phyloP scores from a whole-genome alignment of 2,113 vertebrate species.

The Gasterosteus aculeatus region DNA sequence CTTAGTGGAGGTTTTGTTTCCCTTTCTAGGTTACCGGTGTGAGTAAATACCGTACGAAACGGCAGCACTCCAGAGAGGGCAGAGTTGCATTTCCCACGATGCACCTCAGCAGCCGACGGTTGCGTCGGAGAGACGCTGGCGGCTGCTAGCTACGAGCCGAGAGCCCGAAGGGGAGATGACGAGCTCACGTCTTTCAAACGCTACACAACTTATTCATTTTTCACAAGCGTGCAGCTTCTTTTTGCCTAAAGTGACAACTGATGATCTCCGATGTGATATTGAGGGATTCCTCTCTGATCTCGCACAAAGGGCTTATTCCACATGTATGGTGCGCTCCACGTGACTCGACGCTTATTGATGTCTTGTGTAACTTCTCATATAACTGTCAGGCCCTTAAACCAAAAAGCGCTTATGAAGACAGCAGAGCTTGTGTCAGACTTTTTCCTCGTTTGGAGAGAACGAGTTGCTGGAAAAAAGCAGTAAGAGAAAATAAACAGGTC shows the following conservation, averaged over 20 bases:
- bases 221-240: background rate
- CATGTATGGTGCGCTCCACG: background rate
- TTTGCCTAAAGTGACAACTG: constrained; percentile 5
- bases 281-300: no score
- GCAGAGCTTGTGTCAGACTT: constrained; percentile 15
- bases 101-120: background rate
- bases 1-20: background rate
- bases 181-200: no score
- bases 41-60: background rate
- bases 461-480: constrained; percentile 10
- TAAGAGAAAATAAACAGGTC: constrained; percentile 10
- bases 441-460: constrained; percentile 11
- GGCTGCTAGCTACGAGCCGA: background rate
- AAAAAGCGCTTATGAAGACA: constrained; percentile 22
- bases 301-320: background rate
- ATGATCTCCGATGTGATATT: no score
- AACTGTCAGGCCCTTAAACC: constrained; percentile 29
- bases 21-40: background rate
- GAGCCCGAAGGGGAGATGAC: no score
- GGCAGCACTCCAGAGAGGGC: background rate
- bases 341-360: constrained; percentile 18
- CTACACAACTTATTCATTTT: no score
- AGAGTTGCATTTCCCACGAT: background rate
- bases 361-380: constrained; percentile 14
- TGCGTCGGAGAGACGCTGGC: background rate